phyloP scores from a whole-genome alignment of 2,113 vertebrate species.

The Trochalopteron elliotii region DNA sequence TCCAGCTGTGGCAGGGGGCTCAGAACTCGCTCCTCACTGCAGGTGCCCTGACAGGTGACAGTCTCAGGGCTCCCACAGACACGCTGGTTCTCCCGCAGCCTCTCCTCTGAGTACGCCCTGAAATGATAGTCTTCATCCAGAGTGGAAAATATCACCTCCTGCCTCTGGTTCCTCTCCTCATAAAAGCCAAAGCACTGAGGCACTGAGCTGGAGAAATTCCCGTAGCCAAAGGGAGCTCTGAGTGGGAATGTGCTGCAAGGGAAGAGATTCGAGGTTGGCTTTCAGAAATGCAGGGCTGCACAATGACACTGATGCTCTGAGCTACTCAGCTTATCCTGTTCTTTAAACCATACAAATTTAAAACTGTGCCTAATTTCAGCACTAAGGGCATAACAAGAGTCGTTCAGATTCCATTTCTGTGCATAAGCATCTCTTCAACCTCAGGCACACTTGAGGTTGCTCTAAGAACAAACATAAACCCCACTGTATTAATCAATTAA shows the following conservation, averaged over 20 bases:
- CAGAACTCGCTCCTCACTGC: slow-evolving; percentile 32
- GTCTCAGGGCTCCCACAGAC: slow-evolving; percentile 32
- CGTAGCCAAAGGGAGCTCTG: slow-evolving; percentile 67
- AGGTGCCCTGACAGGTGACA: slow-evolving; percentile 33
- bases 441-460: background rate
- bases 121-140: slow-evolving; percentile 63
- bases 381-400: background rate
- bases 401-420: rapidly evolving
- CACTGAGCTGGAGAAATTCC: slow-evolving; percentile 65
- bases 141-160: slow-evolving; percentile 63
- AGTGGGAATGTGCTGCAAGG: slow-evolving; percentile 73
- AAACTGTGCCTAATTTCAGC: background rate
- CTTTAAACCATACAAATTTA: background rate
- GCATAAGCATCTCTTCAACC: background rate
- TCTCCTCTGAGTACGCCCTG: slow-evolving; percentile 52
- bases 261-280: slow-evolving; percentile 1
- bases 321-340: background rate
- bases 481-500: background rate
- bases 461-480: background rate
- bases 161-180: slow-evolving; percentile 69
- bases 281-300: background rate
- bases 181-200: slow-evolving; percentile 66
- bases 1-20: slow-evolving; percentile 65
- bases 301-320: background rate
- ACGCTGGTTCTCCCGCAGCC: background rate